A percentile compares a stretch with the other conserved stretches of the same genome.
Evolutionary conservation across 2,113 vertebrate genomes (phyloP).

Genomic region (Oreochromis spilurus): DNA sequence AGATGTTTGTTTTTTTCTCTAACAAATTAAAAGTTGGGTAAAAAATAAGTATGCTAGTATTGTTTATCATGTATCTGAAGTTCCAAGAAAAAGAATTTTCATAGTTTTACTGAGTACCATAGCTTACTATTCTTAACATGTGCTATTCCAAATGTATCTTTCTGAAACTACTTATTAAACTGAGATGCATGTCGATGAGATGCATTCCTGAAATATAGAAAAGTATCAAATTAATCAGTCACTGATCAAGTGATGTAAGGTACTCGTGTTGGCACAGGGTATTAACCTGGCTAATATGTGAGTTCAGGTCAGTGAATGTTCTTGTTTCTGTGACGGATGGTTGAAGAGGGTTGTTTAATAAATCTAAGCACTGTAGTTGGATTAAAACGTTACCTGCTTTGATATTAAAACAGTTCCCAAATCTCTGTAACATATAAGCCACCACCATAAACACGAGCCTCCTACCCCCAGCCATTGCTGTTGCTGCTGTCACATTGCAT

Average conservation of each 20-base stretch:
- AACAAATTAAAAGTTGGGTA: neutral
- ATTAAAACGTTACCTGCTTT: neutral
- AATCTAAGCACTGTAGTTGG: neutral
- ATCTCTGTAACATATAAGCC: neutral
- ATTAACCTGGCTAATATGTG: neutral
- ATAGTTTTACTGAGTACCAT: neutral
- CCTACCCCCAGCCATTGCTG: conserved; percentile 14
- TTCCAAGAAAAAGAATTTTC: neutral
- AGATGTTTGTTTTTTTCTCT: neutral
- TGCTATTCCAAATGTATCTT: neutral
- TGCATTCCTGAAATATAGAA: neutral
- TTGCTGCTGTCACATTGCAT: conserved; percentile 74
- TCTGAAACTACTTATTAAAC: neutral
- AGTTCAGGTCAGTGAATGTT: neutral
- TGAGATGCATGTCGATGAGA: neutral
- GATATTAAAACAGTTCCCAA: neutral
- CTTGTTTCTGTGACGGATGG: neutral
- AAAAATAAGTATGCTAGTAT: rapidly evolving
- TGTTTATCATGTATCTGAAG: rapidly evolving
- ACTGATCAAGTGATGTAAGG: neutral
- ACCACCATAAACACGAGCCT: neutral
- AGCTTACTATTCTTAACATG: rapidly evolving
- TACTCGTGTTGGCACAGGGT: neutral
- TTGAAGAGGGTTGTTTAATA: neutral
- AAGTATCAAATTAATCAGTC: neutral